These are phyloP conservation scores for Mustela lutreola DNA, from an alignment of 2,113 vertebrate species.

Conservation along the genomic window DNA sequence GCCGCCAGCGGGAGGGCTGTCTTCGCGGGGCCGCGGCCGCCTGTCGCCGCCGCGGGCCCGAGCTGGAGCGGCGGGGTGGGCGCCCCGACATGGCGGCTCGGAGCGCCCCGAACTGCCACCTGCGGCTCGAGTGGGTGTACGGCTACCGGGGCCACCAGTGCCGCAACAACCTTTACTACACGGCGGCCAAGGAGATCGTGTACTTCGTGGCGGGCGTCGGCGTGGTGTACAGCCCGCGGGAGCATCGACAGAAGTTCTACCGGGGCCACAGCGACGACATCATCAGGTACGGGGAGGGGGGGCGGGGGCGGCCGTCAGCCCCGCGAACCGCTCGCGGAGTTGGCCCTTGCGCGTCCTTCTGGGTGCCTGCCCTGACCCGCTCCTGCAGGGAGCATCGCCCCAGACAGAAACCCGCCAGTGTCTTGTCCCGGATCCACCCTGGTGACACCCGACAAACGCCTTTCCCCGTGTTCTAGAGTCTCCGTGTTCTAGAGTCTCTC, in stretches of 20 bases:
- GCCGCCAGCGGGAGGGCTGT: slow-evolving; percentile 60
- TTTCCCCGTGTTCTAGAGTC: background rate
- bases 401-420: background rate
- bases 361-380: background rate
- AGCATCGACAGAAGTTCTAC: slow-evolving; percentile 99
- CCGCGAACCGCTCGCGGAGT: background rate
- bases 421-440: background rate
- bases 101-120: slow-evolving; percentile 97
- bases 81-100: slow-evolving; percentile 95
- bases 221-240: slow-evolving; percentile 98
- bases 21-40: slow-evolving; percentile 58
- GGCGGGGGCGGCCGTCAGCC: background rate
- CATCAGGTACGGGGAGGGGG: slow-evolving; percentile 93
- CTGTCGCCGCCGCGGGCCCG: slow-evolving; percentile 71
- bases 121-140: slow-evolving; percentile 99
- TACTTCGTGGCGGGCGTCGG: slow-evolving; percentile 98
- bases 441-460: background rate
- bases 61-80: slow-evolving; percentile 66
- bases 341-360: background rate
- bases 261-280: slow-evolving; percentile 99
- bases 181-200: slow-evolving; percentile 97
- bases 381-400: background rate
- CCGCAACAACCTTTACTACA: slow-evolving; percentile 99
- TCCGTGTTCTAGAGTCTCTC: background rate
- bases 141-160: slow-evolving; percentile 99